Evolutionary conservation across 2,797 vertebrate genomes (phyloP), one percentile per base, ranked within the genome.

Genomic region (Psittacula derbiana): DNA sequence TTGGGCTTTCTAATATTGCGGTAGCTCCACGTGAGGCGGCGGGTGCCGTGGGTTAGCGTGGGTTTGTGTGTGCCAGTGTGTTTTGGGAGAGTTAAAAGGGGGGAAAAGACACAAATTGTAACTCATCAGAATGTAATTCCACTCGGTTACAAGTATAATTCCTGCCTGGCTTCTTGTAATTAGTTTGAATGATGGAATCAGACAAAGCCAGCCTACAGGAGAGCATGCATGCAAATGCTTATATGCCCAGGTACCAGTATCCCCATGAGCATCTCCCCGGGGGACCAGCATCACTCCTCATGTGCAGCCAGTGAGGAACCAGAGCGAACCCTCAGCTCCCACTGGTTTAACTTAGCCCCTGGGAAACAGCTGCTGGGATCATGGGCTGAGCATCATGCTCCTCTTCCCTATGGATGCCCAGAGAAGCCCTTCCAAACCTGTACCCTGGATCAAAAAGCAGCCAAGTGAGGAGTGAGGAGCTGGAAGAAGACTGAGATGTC

Each of bases 61-160:
- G 73, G 87, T 28, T 61, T 16, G 67, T 2, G 58, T 7, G 72
- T 21, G 80, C 1, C 31, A 47, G 69, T 0, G 49, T 36, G 64
- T 76, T 90, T 82, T 10, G 21, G 79, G 81, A 69, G 53, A 49
- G 49, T 76, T 89, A 43, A 75, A 53, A 73, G 61, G 44, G 41
- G 12, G 55, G 65, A 31, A 79, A 33, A 61, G 80, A 62, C 60
- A 91, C 83, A 88, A 85, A 92, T 85, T 83, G 88, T 79, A 91
- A 72, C 82, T 95, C 93, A 75, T 86, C 80, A 53, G 88, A 71
- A 92, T 66, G 92, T 86, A 91, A 95, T 94, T 92, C 84, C 61
- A 31, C 88, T 80, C 19, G 3, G 62, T 88, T 94, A 87, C 92
- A 74, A 94, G 67, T 80, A 66, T 66, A 91, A 96, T 84, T 93